phyloP scores from a whole-genome alignment of 2,888 invertebrate genomes.

The Coronaproctus castanopsis region DNA sequence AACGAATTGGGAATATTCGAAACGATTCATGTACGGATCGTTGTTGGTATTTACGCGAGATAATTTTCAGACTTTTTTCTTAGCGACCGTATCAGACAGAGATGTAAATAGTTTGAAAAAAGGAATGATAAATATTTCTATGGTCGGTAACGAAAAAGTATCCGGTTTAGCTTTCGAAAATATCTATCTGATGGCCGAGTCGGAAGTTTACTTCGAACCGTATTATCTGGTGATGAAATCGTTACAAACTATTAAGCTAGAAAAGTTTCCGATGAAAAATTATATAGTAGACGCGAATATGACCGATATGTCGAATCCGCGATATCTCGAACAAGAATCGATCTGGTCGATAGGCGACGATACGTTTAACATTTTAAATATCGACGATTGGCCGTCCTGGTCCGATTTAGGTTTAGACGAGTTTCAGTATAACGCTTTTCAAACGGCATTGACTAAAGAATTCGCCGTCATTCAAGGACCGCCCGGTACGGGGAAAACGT shows the following conservation, averaged over 20 bases:
- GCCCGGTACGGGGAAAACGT: slow-evolving; percentile 74
- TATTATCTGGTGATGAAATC: slow-evolving; percentile 52
- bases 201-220: slow-evolving; percentile 60
- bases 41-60: slow-evolving; percentile 51
- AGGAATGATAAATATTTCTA: slow-evolving; percentile 7
- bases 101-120: slow-evolving; percentile 21
- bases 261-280: slow-evolving; percentile 42
- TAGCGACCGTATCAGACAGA: slow-evolving; percentile 44
- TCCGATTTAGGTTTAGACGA: slow-evolving; percentile 35
- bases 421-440: slow-evolving; percentile 44
- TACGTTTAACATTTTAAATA: slow-evolving; percentile 7
- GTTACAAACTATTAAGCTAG: slow-evolving; percentile 35
- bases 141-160: background rate
- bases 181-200: slow-evolving; percentile 30
- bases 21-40: slow-evolving; percentile 47
- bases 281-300: slow-evolving; percentile 38
- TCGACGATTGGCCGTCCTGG: slow-evolving; percentile 17
- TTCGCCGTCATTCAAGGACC: slow-evolving; percentile 68
- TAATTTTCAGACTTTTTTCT: slow-evolving; percentile 42
- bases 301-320: slow-evolving; percentile 25
- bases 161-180: background rate
- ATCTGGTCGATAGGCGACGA: slow-evolving; percentile 10
- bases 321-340: slow-evolving; percentile 24
- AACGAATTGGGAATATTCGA: slow-evolving; percentile 31
- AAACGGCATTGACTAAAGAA: slow-evolving; percentile 45